Evolutionary conservation across 2,888 invertebrate species (phyloP), one percentile per base, ranked within the genome.

Genomic region (Teinopalpus imperialis): DNA sequence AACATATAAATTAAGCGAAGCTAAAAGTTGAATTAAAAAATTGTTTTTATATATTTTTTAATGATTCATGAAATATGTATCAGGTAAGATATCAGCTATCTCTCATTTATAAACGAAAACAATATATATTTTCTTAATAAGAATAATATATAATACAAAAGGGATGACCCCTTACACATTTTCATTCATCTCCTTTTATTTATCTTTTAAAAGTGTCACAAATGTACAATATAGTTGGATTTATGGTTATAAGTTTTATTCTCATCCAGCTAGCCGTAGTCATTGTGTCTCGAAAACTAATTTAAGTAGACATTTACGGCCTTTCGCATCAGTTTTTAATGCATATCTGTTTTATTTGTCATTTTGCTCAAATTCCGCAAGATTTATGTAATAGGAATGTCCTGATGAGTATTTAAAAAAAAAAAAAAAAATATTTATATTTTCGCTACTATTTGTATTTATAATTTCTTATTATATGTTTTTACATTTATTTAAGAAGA

Each of bases 161-260:
- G 43, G 24, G 36, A 30, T 29, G n/a, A n/a, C n/a, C 16, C 36
- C 36, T 30, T 24, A 16, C 13, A 3, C 12, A 23, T 29, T 23
- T 16, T 29, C 10, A 30, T 29, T 30, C 16, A 3, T 21, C 36
- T 29, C 26, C 27, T 26, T 39, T 43, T 34, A 43, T 43, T 43
- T 44, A 32, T 44, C 44, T 37, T 42, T 42, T 26, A 39, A 30
- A 44, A 44, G 32, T 36, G 44, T 44, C 44, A 44, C 32, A 32
- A 44, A 44, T 39, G 44, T 39, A 44, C 44, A 44, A 39, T 44
- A 32, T 27, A 37, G 31, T 44, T 32, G 24, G 37, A 44, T 44
- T 44, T 44, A 44, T 44, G 37, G 20, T 21, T 12, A 44, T 32
- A 44, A 44, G 20, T 44, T 37, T 39, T 39, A 14, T 20, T 16